phyloP scores from a whole-genome alignment of 2,888 invertebrate species.

The Conchocele bisecta region DNA sequence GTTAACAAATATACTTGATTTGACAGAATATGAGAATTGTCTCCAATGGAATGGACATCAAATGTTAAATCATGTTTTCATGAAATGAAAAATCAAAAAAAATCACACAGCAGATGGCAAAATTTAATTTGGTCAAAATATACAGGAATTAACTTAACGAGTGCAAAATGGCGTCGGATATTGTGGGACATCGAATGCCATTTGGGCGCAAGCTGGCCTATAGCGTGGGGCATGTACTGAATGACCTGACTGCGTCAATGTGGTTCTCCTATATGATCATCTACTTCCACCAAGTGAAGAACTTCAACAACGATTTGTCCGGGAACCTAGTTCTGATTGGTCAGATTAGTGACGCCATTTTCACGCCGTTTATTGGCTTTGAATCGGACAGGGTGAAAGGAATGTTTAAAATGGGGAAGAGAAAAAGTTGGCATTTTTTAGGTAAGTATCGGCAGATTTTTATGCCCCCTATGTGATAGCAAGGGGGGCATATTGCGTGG shows the following conservation, averaged over 20 bases:
- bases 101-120: no score
- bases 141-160: no score
- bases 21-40: no score
- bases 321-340: constrained; percentile 88
- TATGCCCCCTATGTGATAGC: no score
- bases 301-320: constrained; percentile 78
- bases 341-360: constrained; percentile 91
- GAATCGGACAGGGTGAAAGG: constrained; percentile 90
- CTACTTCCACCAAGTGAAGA: constrained; percentile 87
- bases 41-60: no score
- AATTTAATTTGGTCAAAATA: no score
- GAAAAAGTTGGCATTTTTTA: constrained; percentile 95
- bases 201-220: constrained; percentile 73
- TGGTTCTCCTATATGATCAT: constrained; percentile 97
- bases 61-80: no score
- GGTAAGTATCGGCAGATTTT: constrained; percentile 87
- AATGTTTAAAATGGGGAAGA: constrained; percentile 87
- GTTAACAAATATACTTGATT: no score
- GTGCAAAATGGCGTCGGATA: constrained; percentile 2
- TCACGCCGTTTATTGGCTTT: constrained; percentile 94
- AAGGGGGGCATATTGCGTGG: no score
- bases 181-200: neutral
- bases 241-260: constrained; percentile 95
- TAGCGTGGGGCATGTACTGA: constrained; percentile 93
- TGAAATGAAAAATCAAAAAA: no score